phyloP scores from a whole-genome alignment of 2,888 invertebrate genomes.

The Dichetophora obliterata region DNA sequence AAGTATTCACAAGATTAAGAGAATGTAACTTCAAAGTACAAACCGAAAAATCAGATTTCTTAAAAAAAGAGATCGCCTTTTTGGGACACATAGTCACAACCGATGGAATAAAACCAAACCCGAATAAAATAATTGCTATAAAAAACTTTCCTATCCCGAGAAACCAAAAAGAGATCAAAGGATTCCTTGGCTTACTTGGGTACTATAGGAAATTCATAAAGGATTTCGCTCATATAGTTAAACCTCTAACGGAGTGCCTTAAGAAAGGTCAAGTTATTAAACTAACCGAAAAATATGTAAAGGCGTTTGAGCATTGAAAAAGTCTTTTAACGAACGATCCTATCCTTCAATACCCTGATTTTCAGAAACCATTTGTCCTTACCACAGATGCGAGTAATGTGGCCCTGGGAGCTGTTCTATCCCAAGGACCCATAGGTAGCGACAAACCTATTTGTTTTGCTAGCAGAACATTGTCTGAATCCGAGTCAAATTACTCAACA shows the following conservation, averaged over 20 bases:
- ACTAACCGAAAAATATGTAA: not conserved
- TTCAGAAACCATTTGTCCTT: conserved; percentile 20
- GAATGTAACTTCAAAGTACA: conserved; percentile 38
- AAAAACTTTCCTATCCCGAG: not conserved
- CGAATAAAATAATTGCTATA: not conserved
- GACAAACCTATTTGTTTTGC: conserved; percentile 52
- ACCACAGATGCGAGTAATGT: conserved; percentile 44
- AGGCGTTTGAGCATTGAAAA: conserved; percentile 42
- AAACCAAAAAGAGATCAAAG: not conserved
- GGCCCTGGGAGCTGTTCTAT: conserved; percentile 51
- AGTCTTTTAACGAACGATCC: conserved; percentile 21
- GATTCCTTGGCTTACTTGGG: conserved; percentile 4
- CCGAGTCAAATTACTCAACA: conserved; percentile 51
- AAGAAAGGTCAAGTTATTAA: conserved; percentile 26
- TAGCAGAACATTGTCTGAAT: conserved; percentile 50
- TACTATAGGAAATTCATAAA: conserved; percentile 27
- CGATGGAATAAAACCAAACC: not conserved
- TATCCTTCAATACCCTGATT: conserved; percentile 39
- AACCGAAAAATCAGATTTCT: conserved; percentile 28
- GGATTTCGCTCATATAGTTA: not conserved
- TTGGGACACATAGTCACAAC: not conserved
- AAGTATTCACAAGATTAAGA: conserved; percentile 25
- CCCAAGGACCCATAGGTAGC: not conserved
- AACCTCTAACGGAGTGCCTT: conserved; percentile 26
- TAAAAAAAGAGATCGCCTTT: conserved; percentile 13